Base-by-base conservation (phyloP, 30 jellyfish, hydroid and myxozoan genomes). In the Nemopilema nomurai region DNA sequence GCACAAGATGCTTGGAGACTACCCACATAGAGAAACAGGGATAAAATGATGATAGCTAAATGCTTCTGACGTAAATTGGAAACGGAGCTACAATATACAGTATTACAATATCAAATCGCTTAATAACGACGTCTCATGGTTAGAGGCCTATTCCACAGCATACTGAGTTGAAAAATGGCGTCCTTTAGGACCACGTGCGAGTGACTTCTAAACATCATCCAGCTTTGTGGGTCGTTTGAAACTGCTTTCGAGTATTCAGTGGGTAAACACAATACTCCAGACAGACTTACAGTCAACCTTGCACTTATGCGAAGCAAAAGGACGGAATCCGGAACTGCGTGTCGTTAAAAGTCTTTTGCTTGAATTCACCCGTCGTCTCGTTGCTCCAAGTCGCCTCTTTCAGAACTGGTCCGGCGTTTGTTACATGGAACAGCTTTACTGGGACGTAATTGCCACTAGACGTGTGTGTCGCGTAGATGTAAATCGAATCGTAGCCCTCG, bases 281-380 rank as follows among this genome's bases (percentile, higher is more conserved):
- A 41, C 57, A 41, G 13, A 41, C 13, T 13, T 13, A 41, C 6
- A 13, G 57, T 41, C 13, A 41, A 41, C 6, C 57, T 41, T 41
- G n/a, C 13, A 41, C 13, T 78, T 79, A 78, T 0, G 28, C 66
- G 51, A 78, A 78, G 49, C 92, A 83, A 62, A 83, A 83, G 29
- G 92, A 83, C 20, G 92, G 92, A 21, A 83, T 72, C 32, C 77
- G 62, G 76, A 83, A 83, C 66, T 52, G 79, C 8, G 92, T 71
- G 41, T 73, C 92, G 65, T 83, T 72, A 64, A 83, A 66, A 18
- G 80, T 71, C 24, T 64, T 83, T 32, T 74, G 62, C 23, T 83
- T 83, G 77, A 83, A 83, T 29, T 83, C 92, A 28, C 92, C 92
- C 16, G 92, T 83, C 6, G 92, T 83, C 67, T 83, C 92, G 32